Evolutionary conservation across 1,140 invertebrate genomes (phyloP).

Genomic region (Apis mellifera): DNA sequence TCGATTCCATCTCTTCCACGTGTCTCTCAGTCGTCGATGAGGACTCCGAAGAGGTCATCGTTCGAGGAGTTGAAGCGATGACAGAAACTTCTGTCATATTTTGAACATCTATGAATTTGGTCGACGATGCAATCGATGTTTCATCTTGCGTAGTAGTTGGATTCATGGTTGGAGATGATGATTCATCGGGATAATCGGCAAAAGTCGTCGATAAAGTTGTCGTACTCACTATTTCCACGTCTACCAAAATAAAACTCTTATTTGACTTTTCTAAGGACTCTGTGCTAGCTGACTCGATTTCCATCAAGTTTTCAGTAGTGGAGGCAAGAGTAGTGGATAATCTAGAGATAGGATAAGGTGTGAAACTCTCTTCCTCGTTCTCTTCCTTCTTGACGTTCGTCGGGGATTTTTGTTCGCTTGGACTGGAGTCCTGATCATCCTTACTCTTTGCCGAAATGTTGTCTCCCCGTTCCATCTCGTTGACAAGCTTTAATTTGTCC

Average conservation of each 20-base stretch:
- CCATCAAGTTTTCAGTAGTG: not conserved
- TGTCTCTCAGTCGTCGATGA: not conserved
- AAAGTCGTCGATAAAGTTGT: not conserved
- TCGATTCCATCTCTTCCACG: slow-evolving; percentile 5
- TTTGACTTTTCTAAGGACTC: slow-evolving; percentile 1
- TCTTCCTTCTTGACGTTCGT: slow-evolving; percentile 22
- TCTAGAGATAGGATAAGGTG: slow-evolving; percentile 55
- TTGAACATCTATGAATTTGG: not conserved
- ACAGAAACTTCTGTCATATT: not conserved
- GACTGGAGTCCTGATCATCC: slow-evolving; percentile 37
- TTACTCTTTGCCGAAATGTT: not conserved
- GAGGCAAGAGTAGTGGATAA: slow-evolving; percentile 27
- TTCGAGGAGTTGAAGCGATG: not conserved
- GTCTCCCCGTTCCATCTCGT: not conserved
- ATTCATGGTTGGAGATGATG: not conserved
- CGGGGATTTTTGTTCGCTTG: slow-evolving; percentile 45
- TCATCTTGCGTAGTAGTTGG: not conserved
- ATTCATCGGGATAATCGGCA: not conserved
- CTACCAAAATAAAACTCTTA: not conserved
- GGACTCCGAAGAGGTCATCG: not conserved
- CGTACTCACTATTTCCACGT: slow-evolving; percentile 5
- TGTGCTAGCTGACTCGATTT: not conserved
- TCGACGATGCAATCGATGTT: not conserved
- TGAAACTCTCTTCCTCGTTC: slow-evolving; percentile 27
- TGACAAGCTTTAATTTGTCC: slow-evolving; percentile 19